Conservation (phyloP, 2,113 vertebrate species). For the Cynocephalus volans region DNA sequence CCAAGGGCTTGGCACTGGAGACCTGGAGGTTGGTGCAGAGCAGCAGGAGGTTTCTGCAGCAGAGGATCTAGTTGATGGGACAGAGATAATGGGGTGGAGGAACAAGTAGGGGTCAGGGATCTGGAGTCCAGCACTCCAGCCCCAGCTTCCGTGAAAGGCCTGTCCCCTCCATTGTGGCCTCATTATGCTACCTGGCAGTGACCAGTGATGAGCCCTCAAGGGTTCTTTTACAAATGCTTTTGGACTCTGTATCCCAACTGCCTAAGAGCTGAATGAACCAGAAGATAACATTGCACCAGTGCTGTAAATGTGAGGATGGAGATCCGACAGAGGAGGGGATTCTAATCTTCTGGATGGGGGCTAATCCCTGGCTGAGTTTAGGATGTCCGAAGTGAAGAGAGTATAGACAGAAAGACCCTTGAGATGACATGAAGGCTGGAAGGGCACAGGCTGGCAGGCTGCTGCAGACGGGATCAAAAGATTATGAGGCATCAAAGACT, state of each 20-base stretch:
- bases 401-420: background rate
- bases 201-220: background rate
- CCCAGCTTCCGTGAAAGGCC: background rate
- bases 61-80: background rate
- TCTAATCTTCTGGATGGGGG: background rate
- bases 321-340: background rate
- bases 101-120: background rate
- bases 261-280: background rate
- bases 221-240: background rate
- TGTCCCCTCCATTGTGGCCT: background rate
- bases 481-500: slow-evolving; percentile 30
- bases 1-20: background rate
- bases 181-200: background rate
- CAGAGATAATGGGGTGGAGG: background rate
- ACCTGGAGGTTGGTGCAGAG: background rate
- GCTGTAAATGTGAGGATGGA: background rate
- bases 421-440: background rate
- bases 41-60: background rate
- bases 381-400: background rate
- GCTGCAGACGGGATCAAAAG: slow-evolving; percentile 47
- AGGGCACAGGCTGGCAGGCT: background rate
- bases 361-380: background rate
- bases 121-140: background rate
- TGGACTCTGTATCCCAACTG: background rate
- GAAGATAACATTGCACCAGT: background rate